phyloP scores from a whole-genome alignment of 2,113 vertebrate genomes.

The Enhydra lutris region DNA sequence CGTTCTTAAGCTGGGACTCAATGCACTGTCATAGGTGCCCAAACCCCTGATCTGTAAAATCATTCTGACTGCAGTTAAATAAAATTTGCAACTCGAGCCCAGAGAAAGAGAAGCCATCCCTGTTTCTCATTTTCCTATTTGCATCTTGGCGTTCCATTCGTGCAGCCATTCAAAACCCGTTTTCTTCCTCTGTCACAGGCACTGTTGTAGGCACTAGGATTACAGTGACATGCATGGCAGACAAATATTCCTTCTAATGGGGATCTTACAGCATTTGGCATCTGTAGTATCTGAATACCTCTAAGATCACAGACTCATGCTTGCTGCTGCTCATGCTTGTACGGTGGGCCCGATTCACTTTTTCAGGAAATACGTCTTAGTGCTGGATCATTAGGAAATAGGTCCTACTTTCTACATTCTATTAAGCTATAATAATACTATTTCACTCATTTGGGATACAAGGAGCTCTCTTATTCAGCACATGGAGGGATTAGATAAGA shows the following conservation, averaged over 20 bases:
- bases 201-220: background rate
- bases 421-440: background rate
- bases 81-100: background rate
- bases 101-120: background rate
- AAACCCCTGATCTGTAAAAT: conserved; percentile 49
- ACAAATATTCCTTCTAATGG: background rate
- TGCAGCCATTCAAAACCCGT: background rate
- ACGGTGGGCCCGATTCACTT: background rate
- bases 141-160: background rate
- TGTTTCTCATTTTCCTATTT: background rate
- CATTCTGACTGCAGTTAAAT: conserved; percentile 50
- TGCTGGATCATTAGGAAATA: background rate
- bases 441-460: background rate
- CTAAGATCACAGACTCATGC: background rate
- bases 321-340: background rate
- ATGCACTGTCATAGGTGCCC: conserved; percentile 49
- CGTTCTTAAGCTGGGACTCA: conserved; percentile 35
- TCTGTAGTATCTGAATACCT: background rate
- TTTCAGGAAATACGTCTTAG: background rate
- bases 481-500: background rate
- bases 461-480: background rate
- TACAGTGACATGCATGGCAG: background rate
- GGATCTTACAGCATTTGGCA: background rate
- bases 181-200: background rate
- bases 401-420: background rate